Conservation (phyloP, 2,797 vertebrate genomes). For the Macropus fuliginosus region DNA sequence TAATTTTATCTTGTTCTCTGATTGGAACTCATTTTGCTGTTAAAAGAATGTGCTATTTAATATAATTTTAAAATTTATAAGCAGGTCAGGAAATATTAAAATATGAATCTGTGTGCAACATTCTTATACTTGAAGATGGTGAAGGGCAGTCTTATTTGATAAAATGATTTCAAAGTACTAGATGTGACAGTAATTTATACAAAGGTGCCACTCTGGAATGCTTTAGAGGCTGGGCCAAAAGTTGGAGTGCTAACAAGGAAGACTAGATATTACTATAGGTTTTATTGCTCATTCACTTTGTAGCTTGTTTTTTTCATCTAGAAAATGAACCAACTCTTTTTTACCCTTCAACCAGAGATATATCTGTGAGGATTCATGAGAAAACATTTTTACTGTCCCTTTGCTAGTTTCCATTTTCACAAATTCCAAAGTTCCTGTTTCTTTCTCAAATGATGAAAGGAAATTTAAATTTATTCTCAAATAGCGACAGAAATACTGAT, state of each 20-base stretch:
- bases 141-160: not conserved
- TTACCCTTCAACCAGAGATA: not conserved
- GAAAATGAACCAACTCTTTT: not conserved
- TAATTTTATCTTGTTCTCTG: not conserved
- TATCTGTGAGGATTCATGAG: not conserved
- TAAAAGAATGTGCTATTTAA: not conserved
- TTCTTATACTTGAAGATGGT: not conserved
- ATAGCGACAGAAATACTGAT: not conserved
- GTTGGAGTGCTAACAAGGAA: not conserved
- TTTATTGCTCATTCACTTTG: not conserved
- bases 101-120: not conserved
- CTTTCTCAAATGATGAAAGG: not conserved
- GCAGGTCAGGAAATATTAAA: not conserved
- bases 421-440: not conserved
- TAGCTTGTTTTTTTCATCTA: not conserved
- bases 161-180: fast-evolving
- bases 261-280: not conserved
- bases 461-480: not conserved
- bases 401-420: not conserved
- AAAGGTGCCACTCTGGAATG: not conserved
- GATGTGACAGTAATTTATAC: not conserved
- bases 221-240: not conserved
- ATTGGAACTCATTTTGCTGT: not conserved
- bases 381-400: not conserved
- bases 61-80: not conserved